Conservation (phyloP, 37 sponge, comb jelly and placozoan species). For the Aphrocallistes beatrix region DNA sequence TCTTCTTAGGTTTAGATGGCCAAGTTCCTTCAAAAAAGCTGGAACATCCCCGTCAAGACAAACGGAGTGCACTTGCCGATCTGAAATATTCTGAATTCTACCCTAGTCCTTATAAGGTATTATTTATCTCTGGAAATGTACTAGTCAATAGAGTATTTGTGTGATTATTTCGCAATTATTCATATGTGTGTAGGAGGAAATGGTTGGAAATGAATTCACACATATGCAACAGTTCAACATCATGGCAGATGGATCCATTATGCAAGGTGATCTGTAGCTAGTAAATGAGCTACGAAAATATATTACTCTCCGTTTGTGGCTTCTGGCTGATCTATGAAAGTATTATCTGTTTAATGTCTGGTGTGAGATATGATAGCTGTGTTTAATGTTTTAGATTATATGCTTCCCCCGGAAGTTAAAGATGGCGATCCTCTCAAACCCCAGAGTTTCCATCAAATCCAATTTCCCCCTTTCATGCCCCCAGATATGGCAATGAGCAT, state of each 20-base stretch:
- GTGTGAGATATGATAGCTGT: neutral
- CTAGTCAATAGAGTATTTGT: neutral
- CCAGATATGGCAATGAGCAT: constrained; percentile 4
- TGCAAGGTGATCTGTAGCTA: no score
- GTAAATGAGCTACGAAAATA: no score
- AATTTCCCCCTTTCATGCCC: neutral
- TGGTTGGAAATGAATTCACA: neutral
- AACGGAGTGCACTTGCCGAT: neutral
- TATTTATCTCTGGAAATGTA: neutral
- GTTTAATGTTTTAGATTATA: neutral
- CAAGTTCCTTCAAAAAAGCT: no score
- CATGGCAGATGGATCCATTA: neutral
- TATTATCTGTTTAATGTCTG: no score
- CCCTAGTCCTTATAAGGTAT: neutral
- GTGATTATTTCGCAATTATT: no score
- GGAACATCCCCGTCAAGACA: neutral
- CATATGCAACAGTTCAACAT: neutral
- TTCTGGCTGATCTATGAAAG: no score
- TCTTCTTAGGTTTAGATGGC: no score
- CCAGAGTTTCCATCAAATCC: neutral
- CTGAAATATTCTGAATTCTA: neutral
- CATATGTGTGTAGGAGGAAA: neutral
- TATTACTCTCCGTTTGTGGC: no score
- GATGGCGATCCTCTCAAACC: no score
- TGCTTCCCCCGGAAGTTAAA: neutral